Conservation (phyloP, 2,113 vertebrate genomes). For the Hippotragus niger region DNA sequence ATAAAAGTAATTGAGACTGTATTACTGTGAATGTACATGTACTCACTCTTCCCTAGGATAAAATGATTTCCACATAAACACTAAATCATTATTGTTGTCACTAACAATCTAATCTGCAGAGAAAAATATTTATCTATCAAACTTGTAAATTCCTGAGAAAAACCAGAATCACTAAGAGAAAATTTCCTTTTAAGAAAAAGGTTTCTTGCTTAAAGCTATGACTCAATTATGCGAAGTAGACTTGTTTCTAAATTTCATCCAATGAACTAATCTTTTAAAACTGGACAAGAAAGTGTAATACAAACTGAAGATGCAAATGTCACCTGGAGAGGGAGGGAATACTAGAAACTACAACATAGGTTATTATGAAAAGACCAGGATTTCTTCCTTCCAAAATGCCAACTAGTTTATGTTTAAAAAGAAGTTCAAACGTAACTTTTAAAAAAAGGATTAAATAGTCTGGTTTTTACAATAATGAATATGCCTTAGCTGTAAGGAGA, state of each 20-base stretch:
- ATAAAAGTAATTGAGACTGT: not conserved
- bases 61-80: constrained; percentile 16
- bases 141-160: not conserved
- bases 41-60: not conserved
- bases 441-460: not conserved
- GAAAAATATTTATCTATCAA: not conserved
- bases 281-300: not conserved
- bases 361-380: not conserved
- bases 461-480: not conserved
- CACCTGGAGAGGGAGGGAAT: not conserved
- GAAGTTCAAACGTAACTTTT: not conserved
- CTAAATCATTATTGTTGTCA: not conserved
- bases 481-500: not conserved
- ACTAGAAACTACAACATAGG: not conserved
- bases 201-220: not conserved
- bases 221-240: not conserved
- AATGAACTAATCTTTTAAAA: not conserved
- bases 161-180: not conserved
- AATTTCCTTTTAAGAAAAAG: not conserved
- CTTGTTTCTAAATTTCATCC: not conserved
- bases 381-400: not conserved
- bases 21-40: not conserved
- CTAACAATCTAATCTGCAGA: not conserved
- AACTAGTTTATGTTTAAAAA: not conserved
- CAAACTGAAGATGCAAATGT: not conserved